Conservation (phyloP, 2,113 vertebrate species). For the Coryphaenoides rupestris region DNA sequence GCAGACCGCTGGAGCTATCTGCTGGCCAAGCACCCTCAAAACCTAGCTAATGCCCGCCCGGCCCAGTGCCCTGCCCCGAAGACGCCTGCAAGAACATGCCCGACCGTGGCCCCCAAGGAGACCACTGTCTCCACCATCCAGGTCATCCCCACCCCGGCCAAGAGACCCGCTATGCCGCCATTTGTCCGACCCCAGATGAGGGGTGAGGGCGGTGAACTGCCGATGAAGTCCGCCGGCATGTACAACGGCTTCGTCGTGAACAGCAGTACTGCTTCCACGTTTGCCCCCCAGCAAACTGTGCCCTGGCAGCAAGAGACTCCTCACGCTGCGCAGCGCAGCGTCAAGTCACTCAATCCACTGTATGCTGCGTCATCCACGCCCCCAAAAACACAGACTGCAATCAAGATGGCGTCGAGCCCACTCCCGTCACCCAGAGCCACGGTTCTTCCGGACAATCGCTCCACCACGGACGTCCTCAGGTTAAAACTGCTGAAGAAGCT, state of each 20-base stretch:
- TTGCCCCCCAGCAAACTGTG: not conserved
- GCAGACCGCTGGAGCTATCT: conserved; percentile 54
- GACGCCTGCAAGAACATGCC: not conserved
- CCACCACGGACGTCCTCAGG: conserved; percentile 78
- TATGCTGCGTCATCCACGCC: not conserved
- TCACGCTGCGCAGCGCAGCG: too few species aligned
- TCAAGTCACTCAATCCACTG: not conserved
- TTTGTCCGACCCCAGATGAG: conserved; percentile 18
- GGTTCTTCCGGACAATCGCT: conserved; percentile 21
- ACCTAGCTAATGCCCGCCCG: not conserved
- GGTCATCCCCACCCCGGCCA: conserved; percentile 45
- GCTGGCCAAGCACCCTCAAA: conserved; percentile 58
- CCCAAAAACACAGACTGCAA: not conserved
- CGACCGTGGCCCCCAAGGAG: not conserved
- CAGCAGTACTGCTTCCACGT: not conserved
- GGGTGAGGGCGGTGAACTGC: conserved; percentile 49
- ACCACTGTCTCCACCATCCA: conserved; percentile 10
- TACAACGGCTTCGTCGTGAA: conserved; percentile 75
- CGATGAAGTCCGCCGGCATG: conserved; percentile 81
- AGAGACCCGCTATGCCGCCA: conserved; percentile 13
- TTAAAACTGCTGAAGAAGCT: conserved; percentile 87
- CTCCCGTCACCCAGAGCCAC: not conserved
- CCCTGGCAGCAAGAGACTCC: not conserved
- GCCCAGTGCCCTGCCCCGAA: not conserved
- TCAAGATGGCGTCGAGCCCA: not conserved